Conservation (phyloP, 2,113 vertebrate species). For the Pseudolaguvia tuberculata region DNA sequence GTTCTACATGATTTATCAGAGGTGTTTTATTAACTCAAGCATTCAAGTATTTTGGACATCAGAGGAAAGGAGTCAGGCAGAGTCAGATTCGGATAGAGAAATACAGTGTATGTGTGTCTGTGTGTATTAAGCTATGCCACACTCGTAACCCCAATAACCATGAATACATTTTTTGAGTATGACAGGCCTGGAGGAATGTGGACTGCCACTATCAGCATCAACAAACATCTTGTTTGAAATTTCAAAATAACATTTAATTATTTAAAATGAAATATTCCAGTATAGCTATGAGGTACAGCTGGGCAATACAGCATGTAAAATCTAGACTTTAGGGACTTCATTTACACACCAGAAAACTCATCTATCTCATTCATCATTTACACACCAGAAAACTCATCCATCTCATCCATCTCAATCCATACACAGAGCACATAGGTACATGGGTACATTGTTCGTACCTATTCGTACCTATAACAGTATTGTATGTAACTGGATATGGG, state of each 20-base stretch:
- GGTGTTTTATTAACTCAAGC: slow-evolving; percentile 52
- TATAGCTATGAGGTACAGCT: background rate
- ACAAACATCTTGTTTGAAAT: background rate
- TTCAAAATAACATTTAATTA: background rate
- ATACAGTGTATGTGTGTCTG: slow-evolving; percentile 2
- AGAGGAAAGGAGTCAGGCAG: slow-evolving; percentile 30
- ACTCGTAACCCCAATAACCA: background rate
- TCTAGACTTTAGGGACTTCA: background rate
- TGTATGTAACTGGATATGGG: background rate
- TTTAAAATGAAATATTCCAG: background rate
- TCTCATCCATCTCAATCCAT: background rate
- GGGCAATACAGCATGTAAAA: background rate
- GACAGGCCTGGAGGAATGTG: background rate
- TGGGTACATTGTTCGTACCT: background rate
- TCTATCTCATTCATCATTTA: too few relatives aligned
- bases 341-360: background rate
- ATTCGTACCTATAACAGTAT: background rate
- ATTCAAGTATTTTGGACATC: slow-evolving; percentile 41
- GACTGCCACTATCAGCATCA: background rate
- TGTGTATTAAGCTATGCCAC: too few relatives aligned
- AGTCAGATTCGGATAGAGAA: background rate
- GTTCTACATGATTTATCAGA: slow-evolving; percentile 45
- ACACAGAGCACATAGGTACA: background rate
- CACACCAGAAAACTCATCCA: background rate
- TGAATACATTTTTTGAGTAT: background rate